Conservation (phyloP, 2,888 invertebrate species). For the Eupithecia tripunctaria region DNA sequence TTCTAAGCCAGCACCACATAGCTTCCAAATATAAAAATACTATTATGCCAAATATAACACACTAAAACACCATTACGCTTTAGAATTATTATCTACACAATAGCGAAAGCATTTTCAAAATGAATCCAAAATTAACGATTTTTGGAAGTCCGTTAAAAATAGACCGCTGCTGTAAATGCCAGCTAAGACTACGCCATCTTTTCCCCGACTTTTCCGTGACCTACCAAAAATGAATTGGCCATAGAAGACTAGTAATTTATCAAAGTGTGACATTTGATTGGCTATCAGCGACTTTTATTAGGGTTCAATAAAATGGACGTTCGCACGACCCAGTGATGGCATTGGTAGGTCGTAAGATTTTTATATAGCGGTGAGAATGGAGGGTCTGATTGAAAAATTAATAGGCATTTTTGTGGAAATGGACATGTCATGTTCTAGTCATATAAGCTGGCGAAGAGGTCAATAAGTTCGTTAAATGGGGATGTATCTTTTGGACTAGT, state of each 20-base stretch:
- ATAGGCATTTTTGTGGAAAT: conserved; percentile 11
- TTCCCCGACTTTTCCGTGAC: background rate
- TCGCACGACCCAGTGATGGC: conserved; percentile 11
- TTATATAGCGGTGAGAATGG: conserved; percentile 7
- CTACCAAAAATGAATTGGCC: conserved; percentile 6
- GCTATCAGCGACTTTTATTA: conserved; percentile 33
- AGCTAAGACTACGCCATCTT: background rate
- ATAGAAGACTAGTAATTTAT: conserved; percentile 24
- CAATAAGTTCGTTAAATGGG: background rate
- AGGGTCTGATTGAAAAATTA: conserved; percentile 10
- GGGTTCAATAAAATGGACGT: conserved; percentile 32
- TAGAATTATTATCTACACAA: too few relatives aligned
- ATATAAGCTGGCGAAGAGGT: background rate
- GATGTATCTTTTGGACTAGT: background rate
- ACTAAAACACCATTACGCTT: too few relatives aligned
- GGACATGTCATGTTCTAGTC: background rate
- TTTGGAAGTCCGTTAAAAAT: too few relatives aligned
- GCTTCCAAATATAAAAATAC: too few relatives aligned
- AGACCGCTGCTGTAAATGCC: too few relatives aligned
- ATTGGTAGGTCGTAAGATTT: conserved; percentile 12
- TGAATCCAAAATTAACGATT: too few relatives aligned
- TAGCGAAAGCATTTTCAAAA: too few relatives aligned
- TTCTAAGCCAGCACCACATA: too few relatives aligned
- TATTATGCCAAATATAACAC: too few relatives aligned
- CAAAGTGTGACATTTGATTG: conserved; percentile 33